Percentiles rank a stretch among this genome's conserved stretches.
Evolutionary conservation across 2,888 invertebrate species (phyloP).

Genomic region (Parascotia fuliginaria): DNA sequence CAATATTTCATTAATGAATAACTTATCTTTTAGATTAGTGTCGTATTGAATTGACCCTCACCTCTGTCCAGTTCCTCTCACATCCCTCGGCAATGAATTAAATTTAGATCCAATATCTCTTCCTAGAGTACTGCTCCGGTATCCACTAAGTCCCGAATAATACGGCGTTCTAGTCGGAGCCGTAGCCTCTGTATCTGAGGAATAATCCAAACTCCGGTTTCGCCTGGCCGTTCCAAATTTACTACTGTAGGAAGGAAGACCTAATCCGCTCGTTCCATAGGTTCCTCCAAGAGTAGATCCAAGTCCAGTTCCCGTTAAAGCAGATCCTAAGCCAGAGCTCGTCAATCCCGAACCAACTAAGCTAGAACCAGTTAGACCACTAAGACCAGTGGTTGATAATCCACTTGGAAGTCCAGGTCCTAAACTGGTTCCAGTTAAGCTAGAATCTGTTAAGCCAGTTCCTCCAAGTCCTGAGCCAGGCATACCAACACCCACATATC

Average conservation of each 20-base stretch:
- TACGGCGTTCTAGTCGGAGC: slow-evolving; percentile 91
- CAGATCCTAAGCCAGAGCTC: slow-evolving; percentile 71
- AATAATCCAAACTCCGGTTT: slow-evolving; percentile 94
- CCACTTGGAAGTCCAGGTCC: slow-evolving; percentile 73
- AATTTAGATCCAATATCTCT: slow-evolving; percentile 89
- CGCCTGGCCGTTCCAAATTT: slow-evolving; percentile 89
- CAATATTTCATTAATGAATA: slow-evolving; percentile 11
- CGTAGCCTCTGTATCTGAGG: slow-evolving; percentile 98
- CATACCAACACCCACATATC: slow-evolving; percentile 84
- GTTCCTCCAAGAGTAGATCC: slow-evolving; percentile 70
- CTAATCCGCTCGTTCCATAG: slow-evolving; percentile 76
- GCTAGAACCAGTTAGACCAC: slow-evolving; percentile 77
- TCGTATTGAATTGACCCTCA: slow-evolving; percentile 48
- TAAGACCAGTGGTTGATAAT: slow-evolving; percentile 77
- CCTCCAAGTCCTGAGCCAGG: slow-evolving; percentile 64
- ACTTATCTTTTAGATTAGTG: neutral
- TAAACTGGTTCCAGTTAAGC: slow-evolving; percentile 51
- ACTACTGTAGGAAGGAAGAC: slow-evolving; percentile 74
- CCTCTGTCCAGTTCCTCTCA: slow-evolving; percentile 87
- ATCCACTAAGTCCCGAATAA: slow-evolving; percentile 87
- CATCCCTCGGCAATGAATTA: slow-evolving; percentile 90
- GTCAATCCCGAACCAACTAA: slow-evolving; percentile 55
- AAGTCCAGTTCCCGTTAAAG: slow-evolving; percentile 69
- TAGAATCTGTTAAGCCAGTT: slow-evolving; percentile 60
- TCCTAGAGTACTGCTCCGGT: slow-evolving; percentile 81